Base-by-base conservation (phyloP, 2,797 vertebrate species). In the Poecilia gillii region DNA sequence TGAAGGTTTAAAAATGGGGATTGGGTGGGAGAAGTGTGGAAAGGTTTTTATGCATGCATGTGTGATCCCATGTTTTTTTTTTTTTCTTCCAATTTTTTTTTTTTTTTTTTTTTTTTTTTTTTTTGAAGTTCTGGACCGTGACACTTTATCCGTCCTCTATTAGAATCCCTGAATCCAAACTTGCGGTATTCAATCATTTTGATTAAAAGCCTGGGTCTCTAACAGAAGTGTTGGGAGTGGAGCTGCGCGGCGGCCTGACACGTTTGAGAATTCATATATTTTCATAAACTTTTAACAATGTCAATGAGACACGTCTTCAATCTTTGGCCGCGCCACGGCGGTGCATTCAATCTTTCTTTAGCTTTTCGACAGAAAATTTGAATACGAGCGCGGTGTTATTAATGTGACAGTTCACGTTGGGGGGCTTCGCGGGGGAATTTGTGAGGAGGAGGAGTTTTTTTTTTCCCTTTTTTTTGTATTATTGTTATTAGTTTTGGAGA, bases 151-250 rank as follows among this genome's bases (percentile, higher is more conserved):
- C 91, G 92, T 94, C 94, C 94, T 94, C 94, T 94, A 95, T 94
- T 93, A 94, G 91, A 98, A 97, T 97, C 97, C 97, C 97, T 96
- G 96, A 96, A 97, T 98, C 97, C 94, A 94, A 97, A 97, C 97
- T 97, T 97, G 96, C 95, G 96, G 98, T 97, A 99, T 97, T 99
- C 98, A 98, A 99, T 99, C 98, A 99, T 99, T 98, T 99, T 99
- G 98, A 99, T 99, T 99, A 99, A 99, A 99, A 99, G 98, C 97
- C 95, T 94, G 96, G 96, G 97, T 99, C 98, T 97, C 97, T 97
- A 97, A 97, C 97, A 98, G 97, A 97, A 97, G 96, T 97, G 97
- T 97, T 96, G 97, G 96, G 97, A 98, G 97, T 97, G 96, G 97
- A 94, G 92, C 92, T 97, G 96, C 96, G 92, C 81, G 96, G 95